phyloP scores from a whole-genome alignment of 2,797 vertebrate genomes.

The Uromys caudimaculatus region DNA sequence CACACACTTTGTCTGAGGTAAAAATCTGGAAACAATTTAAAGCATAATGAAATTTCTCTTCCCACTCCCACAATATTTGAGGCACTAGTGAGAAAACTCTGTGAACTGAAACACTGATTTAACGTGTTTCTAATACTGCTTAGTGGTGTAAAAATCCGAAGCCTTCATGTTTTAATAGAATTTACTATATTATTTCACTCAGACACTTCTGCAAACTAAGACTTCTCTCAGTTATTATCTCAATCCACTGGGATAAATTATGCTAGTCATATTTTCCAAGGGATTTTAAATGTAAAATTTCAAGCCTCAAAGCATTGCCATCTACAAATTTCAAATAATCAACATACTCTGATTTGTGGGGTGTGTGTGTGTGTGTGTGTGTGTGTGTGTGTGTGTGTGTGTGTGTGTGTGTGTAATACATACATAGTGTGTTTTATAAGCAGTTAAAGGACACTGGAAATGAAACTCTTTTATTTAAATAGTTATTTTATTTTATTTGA shows the following conservation, averaged over 20 bases:
- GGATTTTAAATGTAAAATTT: not conserved
- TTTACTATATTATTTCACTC: constrained; percentile 13
- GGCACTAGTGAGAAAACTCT: constrained; percentile 40
- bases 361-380: not conserved
- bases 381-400: too few species aligned
- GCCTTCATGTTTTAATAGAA: not conserved
- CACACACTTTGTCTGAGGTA: constrained; percentile 69
- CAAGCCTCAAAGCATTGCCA: not conserved
- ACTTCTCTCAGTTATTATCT: not conserved
- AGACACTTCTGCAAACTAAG: constrained; percentile 20
- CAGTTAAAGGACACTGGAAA: fast-evolving
- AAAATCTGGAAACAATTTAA: constrained; percentile 68
- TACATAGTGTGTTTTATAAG: not conserved
- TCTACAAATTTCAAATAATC: not conserved
- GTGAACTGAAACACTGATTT: not conserved
- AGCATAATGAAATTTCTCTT: constrained; percentile 60
- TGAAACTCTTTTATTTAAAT: not conserved
- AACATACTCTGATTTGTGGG: not conserved
- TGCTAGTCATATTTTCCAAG: constrained; percentile 6
- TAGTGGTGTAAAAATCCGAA: not conserved
- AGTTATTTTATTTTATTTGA: not conserved
- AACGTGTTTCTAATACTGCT: constrained; percentile 57
- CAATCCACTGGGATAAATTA: constrained; percentile 5
- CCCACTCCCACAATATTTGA: constrained; percentile 29
- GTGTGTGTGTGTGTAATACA: not conserved